Conservation (phyloP, 2,797 vertebrate genomes). For the Simalia tracyae region DNA sequence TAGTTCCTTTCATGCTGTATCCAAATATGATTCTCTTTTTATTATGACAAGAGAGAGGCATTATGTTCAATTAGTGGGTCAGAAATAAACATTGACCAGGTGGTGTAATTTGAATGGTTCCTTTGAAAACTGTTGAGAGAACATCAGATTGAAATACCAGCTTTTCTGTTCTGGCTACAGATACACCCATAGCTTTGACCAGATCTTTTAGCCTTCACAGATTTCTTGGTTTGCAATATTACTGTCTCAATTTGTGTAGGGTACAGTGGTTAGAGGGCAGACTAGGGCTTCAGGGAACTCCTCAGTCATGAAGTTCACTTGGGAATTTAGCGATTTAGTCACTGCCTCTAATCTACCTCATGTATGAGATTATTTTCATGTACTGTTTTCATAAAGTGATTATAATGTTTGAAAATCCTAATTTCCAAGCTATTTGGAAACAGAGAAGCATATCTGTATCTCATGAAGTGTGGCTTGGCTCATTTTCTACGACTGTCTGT, state of each 20-base stretch:
- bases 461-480: neutral
- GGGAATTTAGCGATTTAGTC: neutral
- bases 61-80: constrained; percentile 46
- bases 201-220: neutral
- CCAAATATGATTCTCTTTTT: constrained; percentile 27
- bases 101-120: constrained; percentile 37
- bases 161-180: neutral
- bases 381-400: neutral
- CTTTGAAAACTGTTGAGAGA: constrained; percentile 6
- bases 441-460: neutral
- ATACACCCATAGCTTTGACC: neutral
- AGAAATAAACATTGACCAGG: constrained; percentile 49
- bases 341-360: neutral
- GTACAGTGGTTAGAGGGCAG: neutral
- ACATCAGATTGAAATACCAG: neutral
- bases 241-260: neutral
- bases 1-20: constrained; percentile 20
- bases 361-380: neutral
- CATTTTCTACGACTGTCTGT: neutral
- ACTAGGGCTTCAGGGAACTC: neutral
- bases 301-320: neutral
- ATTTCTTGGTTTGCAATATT: neutral
- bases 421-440: neutral
- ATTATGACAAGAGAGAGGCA: constrained; percentile 26
- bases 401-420: neutral